These are phyloP conservation scores for Harpagifer antarcticus DNA, from an alignment of 2,797 vertebrate genomes.

Conservation along the genomic window DNA sequence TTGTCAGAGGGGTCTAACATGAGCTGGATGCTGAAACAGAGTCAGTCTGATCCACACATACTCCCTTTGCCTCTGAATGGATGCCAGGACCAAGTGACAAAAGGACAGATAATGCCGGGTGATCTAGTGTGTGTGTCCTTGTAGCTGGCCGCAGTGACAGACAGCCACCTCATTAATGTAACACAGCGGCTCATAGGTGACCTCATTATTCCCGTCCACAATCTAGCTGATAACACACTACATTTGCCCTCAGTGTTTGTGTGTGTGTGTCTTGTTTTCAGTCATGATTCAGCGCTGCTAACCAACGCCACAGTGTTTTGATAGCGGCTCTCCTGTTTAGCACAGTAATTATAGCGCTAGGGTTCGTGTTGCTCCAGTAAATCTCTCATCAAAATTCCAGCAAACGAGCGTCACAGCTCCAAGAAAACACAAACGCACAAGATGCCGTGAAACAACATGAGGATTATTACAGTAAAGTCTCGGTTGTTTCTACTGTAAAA, in stretches of 20 bases:
- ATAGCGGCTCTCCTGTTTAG: constrained; percentile 57
- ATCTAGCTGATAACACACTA: constrained; percentile 62
- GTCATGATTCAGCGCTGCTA: constrained; percentile 63
- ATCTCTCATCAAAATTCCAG: constrained; percentile 53
- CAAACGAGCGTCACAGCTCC: constrained; percentile 33
- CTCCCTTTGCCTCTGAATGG: constrained; percentile 14
- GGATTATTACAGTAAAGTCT: background rate
- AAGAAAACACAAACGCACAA: constrained; percentile 51
- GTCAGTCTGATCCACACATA: constrained; percentile 39
- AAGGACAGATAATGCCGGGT: constrained; percentile 56
- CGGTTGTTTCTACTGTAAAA: background rate
- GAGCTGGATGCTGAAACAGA: constrained; percentile 53
- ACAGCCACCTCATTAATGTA: constrained; percentile 70
- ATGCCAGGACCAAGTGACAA: constrained; percentile 48
- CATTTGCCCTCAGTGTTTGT: constrained; percentile 36
- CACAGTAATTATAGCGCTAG: constrained; percentile 54
- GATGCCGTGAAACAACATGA: constrained; percentile 12
- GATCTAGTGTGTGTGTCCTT: constrained; percentile 58
- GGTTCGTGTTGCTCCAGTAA: constrained; percentile 49
- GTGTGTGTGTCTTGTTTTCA: constrained; percentile 16
- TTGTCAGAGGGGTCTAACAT: constrained; percentile 78
- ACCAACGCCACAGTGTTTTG: constrained; percentile 48
- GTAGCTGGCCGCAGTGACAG: constrained; percentile 45
- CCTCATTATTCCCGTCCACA: constrained; percentile 64
- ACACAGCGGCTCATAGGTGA: constrained; percentile 64